Percentiles rank a stretch among this genome's conserved stretches.
Evolutionary conservation across 1,140 invertebrate genomes (phyloP).

Genomic region (Papilio polytes): DNA sequence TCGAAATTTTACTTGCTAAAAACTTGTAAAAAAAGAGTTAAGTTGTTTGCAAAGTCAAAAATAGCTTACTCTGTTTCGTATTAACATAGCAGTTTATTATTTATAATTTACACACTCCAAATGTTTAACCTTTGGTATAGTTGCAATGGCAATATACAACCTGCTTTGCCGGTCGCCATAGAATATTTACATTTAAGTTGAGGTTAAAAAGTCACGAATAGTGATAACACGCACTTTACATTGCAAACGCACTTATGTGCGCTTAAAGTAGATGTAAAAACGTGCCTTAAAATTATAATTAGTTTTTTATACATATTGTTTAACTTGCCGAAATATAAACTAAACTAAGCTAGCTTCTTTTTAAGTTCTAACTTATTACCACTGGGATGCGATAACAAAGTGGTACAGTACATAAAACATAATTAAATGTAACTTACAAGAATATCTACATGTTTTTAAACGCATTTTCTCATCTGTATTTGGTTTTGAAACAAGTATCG

Average conservation of each 20-base stretch:
- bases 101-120: background rate
- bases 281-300: background rate
- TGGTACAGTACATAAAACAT: no score
- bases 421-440: no score
- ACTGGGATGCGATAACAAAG: no score
- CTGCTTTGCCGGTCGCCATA: background rate
- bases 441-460: no score
- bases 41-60: no score
- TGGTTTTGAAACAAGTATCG: no score
- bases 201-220: constrained; percentile 17
- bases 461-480: no score
- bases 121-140: background rate
- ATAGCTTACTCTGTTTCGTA: background rate
- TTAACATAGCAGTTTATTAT: background rate
- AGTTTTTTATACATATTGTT: no score
- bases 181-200: background rate
- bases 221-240: constrained; percentile 32
- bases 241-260: background rate
- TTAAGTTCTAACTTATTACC: no score
- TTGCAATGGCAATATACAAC: background rate
- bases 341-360: no score
- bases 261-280: constrained; percentile 10
- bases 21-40: background rate
- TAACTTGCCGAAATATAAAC: no score
- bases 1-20: background rate